Evolutionary conservation across 1,140 invertebrate genomes (phyloP).

Genomic region (Drosophila setifemur): DNA sequence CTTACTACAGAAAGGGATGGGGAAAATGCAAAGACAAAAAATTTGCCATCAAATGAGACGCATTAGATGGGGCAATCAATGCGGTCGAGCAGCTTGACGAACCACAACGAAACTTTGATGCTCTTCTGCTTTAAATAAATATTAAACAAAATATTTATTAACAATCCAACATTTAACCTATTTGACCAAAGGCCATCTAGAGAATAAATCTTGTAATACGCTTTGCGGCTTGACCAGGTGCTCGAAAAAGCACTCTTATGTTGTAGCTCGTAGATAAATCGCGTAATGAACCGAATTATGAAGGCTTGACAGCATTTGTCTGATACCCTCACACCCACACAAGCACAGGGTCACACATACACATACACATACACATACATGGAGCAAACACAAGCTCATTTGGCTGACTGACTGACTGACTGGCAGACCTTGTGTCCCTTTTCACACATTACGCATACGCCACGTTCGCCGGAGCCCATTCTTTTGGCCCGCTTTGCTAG

Average conservation of each 20-base stretch:
- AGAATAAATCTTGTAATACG: neutral
- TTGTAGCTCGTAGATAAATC: constrained; percentile 18
- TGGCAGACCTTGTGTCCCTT: constrained; percentile 49
- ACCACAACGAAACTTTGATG: neutral
- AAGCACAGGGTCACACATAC: neutral
- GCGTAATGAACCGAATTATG: constrained; percentile 49
- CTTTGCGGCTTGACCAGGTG: constrained; percentile 19
- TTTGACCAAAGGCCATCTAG: too few relatives aligned
- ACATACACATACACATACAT: neutral
- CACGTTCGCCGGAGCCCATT: constrained; percentile 25
- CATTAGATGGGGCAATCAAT: constrained; percentile 36
- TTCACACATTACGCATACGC: constrained; percentile 70
- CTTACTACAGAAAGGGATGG: neutral
- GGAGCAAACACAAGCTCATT: neutral
- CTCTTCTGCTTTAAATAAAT: neutral
- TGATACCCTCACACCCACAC: constrained; percentile 5
- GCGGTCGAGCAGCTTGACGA: neutral
- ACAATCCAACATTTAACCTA: neutral
- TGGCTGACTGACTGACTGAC: constrained; percentile 11
- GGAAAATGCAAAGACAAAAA: constrained; percentile 7
- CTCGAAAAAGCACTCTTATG: neutral
- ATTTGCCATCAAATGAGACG: constrained; percentile 30
- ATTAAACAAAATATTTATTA: neutral
- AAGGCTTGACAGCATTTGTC: constrained; percentile 45
- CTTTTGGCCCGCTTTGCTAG: constrained; percentile 29